Conservation (phyloP, 92 coral and sea anemone species). For the Epizoanthus illoricatus region DNA sequence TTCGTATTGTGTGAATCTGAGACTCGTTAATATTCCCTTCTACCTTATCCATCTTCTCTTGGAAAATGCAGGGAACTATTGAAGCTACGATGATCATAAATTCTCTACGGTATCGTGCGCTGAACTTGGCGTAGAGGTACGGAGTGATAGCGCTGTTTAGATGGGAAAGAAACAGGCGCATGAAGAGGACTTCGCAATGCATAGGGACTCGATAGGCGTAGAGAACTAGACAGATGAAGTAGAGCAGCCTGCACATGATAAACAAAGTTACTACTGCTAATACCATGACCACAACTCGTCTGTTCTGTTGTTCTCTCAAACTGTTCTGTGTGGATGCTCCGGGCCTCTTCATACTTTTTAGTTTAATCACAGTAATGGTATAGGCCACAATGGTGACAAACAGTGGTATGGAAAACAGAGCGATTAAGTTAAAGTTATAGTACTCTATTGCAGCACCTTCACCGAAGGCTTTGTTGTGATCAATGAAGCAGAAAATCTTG, state of each 20-base stretch:
- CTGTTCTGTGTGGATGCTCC: neutral
- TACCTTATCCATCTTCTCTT: neutral
- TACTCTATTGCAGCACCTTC: slow-evolving; percentile 47
- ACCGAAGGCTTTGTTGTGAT: slow-evolving; percentile 42
- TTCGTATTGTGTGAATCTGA: slow-evolving; percentile 8
- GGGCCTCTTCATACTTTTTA: slow-evolving; percentile 40
- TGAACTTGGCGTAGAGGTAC: slow-evolving; percentile 51
- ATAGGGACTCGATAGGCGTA: slow-evolving; percentile 36
- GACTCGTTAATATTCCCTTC: neutral
- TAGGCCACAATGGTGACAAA: slow-evolving; percentile 46
- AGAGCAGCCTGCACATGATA: slow-evolving; percentile 63
- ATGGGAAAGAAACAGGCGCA: slow-evolving; percentile 58
- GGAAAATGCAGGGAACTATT: slow-evolving; percentile 1
- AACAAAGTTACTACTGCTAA: slow-evolving; percentile 56
- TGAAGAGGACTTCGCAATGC: slow-evolving; percentile 56
- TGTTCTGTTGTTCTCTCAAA: slow-evolving; percentile 38
- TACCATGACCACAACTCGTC: slow-evolving; percentile 62
- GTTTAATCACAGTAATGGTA: slow-evolving; percentile 44
- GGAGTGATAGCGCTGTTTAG: slow-evolving; percentile 67
- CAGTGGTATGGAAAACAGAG: slow-evolving; percentile 56
- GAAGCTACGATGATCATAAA: neutral
- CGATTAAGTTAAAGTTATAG: slow-evolving; percentile 46
- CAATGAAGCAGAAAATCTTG: slow-evolving; percentile 34
- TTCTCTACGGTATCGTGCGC: slow-evolving; percentile 57
- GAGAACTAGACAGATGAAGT: slow-evolving; percentile 52